Evolutionary conservation across 35 echinoderm and acorn worm genomes (phyloP), one percentile per base, ranked within the genome.

Genomic region (Chiridota heheva): DNA sequence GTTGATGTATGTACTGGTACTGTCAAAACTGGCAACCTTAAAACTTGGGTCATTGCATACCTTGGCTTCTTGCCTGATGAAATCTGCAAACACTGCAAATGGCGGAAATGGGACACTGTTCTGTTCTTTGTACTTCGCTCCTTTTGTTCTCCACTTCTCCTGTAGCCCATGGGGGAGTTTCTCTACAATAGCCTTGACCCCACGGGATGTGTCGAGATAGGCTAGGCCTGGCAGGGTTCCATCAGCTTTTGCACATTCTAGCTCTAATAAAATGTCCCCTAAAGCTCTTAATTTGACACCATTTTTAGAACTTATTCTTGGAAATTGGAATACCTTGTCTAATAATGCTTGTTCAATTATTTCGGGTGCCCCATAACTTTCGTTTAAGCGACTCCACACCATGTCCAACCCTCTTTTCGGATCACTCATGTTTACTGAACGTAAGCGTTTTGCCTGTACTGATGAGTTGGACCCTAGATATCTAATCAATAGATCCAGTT

Each of bases 141-240:
- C 73, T 25, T 40, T 81, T 28, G 66, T 22, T 13, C 59, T 26
- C 76, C 75, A 88, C 25, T 70, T 88, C 25, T 88, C 86, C 48
- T 88, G 86, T 4, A 88, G 55, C 56, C 42, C 42, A 5, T 72
- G 51, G 24, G 86, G 86, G 28, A 87, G 74, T 24, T 87, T 87
- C 42, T 87, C 33, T 0, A 80, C 85, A 10, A 87, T 70, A 1
- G 6, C 42, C 20, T 70, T 87, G 34, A 88, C 45, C 3, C 85
- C 75, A 15, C 51, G 12, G 8, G 74, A 13, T 0, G 85, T 80
- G 63, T 88, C 85, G 5, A 88, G 29, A 28, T 41, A 71, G 15
- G 13, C 35, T 40, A 88, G 61, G 10, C 74, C 73, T 0, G 85
- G 62, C 2, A 72, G 49, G 24, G 42, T 18, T 5, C 74, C 85